Base-by-base conservation (phyloP, 2,113 vertebrate genomes). In the Ictidomys tridecemlineatus region DNA sequence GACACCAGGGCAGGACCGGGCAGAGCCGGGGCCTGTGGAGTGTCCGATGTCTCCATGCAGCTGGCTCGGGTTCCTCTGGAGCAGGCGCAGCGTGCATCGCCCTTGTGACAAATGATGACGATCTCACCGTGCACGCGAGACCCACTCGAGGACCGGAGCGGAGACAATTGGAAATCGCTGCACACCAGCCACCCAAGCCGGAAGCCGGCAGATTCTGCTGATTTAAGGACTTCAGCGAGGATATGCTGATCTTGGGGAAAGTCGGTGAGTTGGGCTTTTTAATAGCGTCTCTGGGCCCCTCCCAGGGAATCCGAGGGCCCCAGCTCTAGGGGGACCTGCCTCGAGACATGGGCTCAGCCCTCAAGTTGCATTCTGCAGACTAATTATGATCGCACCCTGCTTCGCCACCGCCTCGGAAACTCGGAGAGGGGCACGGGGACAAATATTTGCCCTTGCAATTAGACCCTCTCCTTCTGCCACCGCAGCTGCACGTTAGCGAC, bases 211-310 rank as follows among this genome's bases (percentile, higher is more conserved):
- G 85, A 87, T 97, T 97, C 94, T 96, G 96, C 96, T 97, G 92
- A 97, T 79, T 63, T 53, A 58, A 94, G 95, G 94, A 28, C 94
- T 97, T 96, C 90, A 30, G 70, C 11, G 45, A 2, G 63, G 90
- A 96, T 95, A 34, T 97, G 97, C 97, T 97, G 95, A 98, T 90
- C 93, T 69, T 4, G 63, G 94, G 80, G 77, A 96, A 96, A 73
- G 61, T 77, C 32, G 37, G 56, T 73, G 48, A 56, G 63, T 39
- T 8, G 85, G 94, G 48, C 63, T 89, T 95, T 79, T 96, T 91
- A 87, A 69, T 65, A 34, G 92, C 53, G 69, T 91, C 84, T 80
- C 79, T 0, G 8, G 83, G 92, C 79, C 69, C 95, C 63, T 95
- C 14, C 77, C 32, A 7, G 61, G 80, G 80, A 84, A 73, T 17